phyloP scores from a whole-genome alignment of 2,797 vertebrate genomes.

The Garrulus glandarius region DNA sequence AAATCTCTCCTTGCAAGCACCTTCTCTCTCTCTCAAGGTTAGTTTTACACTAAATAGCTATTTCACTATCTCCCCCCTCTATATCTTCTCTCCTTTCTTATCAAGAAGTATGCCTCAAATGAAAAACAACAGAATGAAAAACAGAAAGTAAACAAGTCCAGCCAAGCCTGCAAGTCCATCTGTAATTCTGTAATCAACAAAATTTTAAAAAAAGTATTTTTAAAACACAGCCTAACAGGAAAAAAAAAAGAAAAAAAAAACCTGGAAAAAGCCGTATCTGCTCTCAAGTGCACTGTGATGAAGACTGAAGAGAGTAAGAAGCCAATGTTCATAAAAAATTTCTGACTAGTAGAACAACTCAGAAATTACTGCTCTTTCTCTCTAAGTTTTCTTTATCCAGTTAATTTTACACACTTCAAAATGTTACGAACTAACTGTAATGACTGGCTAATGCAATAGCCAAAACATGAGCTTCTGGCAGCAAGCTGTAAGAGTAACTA shows the following conservation, averaged over 20 bases:
- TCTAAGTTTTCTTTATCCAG: neutral
- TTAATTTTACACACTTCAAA: neutral
- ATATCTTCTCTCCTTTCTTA: neutral
- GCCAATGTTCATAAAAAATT: neutral
- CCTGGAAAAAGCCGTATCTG: neutral
- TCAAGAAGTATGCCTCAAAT: neutral
- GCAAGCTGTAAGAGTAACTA: neutral
- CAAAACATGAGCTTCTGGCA: neutral
- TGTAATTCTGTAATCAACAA: neutral
- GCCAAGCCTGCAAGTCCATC: neutral
- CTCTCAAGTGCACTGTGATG: neutral
- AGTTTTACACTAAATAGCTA: neutral
- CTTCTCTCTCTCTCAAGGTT: neutral
- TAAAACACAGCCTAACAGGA: neutral
- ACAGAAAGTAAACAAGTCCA: neutral
- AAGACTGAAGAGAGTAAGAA: neutral
- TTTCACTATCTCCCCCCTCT: neutral
- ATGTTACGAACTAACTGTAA: neutral
- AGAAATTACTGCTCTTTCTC: neutral
- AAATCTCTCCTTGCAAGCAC: neutral
- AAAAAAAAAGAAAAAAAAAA: accelerated
- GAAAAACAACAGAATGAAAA: neutral
- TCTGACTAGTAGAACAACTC: neutral
- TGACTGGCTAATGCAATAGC: neutral
- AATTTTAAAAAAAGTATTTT: neutral